These are phyloP conservation scores for Phyllotis vaccarum DNA, from an alignment of 2,797 vertebrate species.

Conservation along the genomic window DNA sequence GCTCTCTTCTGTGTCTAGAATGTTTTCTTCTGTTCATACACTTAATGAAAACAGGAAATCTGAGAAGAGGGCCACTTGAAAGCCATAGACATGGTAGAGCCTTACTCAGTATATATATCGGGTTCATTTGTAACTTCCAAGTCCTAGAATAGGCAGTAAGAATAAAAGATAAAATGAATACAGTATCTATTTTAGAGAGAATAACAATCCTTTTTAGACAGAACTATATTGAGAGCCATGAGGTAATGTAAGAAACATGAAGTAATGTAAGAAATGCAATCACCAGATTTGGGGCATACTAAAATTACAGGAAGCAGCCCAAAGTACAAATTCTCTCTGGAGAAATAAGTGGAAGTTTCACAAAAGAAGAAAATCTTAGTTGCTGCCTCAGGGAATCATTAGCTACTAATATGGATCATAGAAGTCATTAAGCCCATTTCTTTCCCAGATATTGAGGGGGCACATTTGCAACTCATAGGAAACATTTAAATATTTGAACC, in stretches of 20 bases:
- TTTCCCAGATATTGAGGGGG: neutral
- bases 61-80: neutral
- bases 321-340: neutral
- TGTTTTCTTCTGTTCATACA: neutral
- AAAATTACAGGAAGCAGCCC: neutral
- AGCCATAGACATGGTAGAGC: neutral
- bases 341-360: neutral
- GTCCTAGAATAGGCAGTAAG: neutral
- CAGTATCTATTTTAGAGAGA: neutral
- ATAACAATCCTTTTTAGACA: neutral
- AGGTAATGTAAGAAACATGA: neutral
- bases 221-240: neutral
- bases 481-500: neutral
- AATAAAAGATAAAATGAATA: neutral
- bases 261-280: neutral
- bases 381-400: neutral
- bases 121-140: neutral
- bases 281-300: neutral
- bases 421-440: neutral
- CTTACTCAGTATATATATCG: neutral
- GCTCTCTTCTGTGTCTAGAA: neutral
- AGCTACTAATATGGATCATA: neutral
- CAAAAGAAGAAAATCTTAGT: neutral
- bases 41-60: conserved; percentile 1
- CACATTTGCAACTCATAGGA: neutral